These are phyloP conservation scores for Caradrina clavipalpis DNA, from an alignment of 2,888 invertebrate species.

Conservation along the genomic window DNA sequence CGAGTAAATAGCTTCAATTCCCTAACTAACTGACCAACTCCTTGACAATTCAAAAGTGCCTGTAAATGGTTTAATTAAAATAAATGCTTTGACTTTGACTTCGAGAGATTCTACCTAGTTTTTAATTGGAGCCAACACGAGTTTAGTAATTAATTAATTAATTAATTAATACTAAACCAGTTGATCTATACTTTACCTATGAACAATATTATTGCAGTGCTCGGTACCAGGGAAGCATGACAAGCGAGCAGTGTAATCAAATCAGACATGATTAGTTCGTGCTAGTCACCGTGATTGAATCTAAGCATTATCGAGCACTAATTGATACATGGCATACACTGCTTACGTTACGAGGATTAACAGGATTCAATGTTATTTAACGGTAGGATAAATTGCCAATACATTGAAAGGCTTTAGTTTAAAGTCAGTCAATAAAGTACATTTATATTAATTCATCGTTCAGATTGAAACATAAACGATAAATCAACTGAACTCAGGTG, in stretches of 20 bases:
- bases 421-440: neutral
- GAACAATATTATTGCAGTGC: neutral
- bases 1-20: too few relatives aligned
- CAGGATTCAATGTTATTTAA: neutral
- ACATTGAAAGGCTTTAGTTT: too few relatives aligned
- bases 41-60: too few relatives aligned
- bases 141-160: neutral
- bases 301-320: slow-evolving; percentile 40
- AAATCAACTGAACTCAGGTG: neutral
- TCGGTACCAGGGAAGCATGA: slow-evolving; percentile 33
- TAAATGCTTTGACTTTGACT: too few relatives aligned
- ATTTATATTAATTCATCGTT: too few relatives aligned
- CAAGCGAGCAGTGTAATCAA: slow-evolving; percentile 50
- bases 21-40: too few relatives aligned
- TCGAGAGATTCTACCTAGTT: neutral
- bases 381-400: neutral
- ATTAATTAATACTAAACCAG: neutral
- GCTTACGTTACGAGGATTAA: neutral
- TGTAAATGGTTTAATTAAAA: too few relatives aligned
- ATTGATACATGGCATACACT: slow-evolving; percentile 39
- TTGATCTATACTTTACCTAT: neutral
- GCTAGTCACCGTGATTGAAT: slow-evolving; percentile 46
- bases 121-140: neutral
- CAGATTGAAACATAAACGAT: neutral
- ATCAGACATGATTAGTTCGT: slow-evolving; percentile 54